Base-by-base conservation (phyloP, 2,797 vertebrate genomes). In the Benthosema pterotum region DNA sequence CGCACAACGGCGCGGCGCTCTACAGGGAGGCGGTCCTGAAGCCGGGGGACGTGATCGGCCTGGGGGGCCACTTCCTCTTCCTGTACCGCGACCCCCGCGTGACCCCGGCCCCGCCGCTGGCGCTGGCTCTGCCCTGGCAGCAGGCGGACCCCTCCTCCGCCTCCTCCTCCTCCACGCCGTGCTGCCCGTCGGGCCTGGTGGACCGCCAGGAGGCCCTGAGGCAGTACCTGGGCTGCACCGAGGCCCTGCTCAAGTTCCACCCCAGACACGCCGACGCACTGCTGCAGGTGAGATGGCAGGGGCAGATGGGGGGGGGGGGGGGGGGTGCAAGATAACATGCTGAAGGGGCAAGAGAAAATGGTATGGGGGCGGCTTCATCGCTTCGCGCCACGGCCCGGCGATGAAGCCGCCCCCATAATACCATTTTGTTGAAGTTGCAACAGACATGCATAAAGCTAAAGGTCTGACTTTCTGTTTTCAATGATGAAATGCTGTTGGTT, bases 31-130 rank as follows among this genome's bases (percentile, higher is more conserved):
- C 94, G 0, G 90, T 93, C 74, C 83, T 97, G 25, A 94, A 91
- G 58, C 93, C 95, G 0, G 96, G 96, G 18, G 96, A 97, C 84
- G 90, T 97, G 75, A 90, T 97, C 57, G 96, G 96, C 52, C 87
- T 97, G 48, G 95, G 96, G 28, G 88, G 92, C 65, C 94, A 97
- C 71, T 96, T 97, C 82, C 88, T 97, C 42, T 96, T 97, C 85
- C 90, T 97, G 86, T 97, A 95, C 76, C 95, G 95, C 60, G 96
- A 97, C 87, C 95, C 96, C 42, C 93, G 94, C n/a, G 74, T 91
- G 13, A 92, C 87, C 11, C 92, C 92, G 1, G 83, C 91, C 25
- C 88, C 92, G 0, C 90, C 90, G 0, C 77, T 93, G 61, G 94
- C 94, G 0, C 72, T 95, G 57, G 94, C 94, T 65, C 80, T 95